Evolutionary conservation across 2,888 invertebrate species (phyloP).

Genomic region (Rhagonycha lutea): DNA sequence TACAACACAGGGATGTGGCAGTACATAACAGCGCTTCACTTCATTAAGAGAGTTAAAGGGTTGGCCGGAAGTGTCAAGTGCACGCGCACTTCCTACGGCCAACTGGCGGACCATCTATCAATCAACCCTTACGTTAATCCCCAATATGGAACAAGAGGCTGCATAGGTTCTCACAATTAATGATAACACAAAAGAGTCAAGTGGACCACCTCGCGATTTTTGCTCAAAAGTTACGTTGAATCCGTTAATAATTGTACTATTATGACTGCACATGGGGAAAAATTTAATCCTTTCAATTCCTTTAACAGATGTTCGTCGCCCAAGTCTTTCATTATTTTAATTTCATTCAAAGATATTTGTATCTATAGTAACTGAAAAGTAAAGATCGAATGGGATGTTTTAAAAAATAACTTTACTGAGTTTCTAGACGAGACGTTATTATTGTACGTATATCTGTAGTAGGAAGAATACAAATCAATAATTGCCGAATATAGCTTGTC

Average conservation of each 20-base stretch:
- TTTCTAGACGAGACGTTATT: background rate
- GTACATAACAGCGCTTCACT: slow-evolving; percentile 40
- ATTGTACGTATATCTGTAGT: no score
- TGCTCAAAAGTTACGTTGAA: background rate
- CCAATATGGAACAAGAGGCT: slow-evolving; percentile 27
- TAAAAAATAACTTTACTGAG: background rate
- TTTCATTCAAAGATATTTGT: background rate
- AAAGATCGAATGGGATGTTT: background rate
- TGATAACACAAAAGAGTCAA: slow-evolving; percentile 24
- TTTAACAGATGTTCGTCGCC: background rate
- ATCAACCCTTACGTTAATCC: slow-evolving; percentile 38
- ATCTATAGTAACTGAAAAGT: background rate
- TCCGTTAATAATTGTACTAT: background rate
- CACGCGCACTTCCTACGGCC: slow-evolving; percentile 49
- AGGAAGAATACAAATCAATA: background rate
- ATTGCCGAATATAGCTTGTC: background rate
- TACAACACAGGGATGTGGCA: slow-evolving; percentile 14
- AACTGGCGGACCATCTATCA: slow-evolving; percentile 42
- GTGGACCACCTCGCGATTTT: slow-evolving; percentile 10
- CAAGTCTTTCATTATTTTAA: background rate
- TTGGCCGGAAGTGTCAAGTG: slow-evolving; percentile 53
- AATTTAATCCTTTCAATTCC: background rate
- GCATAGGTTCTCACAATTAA: slow-evolving; percentile 26
- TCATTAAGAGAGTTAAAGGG: slow-evolving; percentile 45
- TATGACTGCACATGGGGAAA: background rate